Conservation (phyloP, 2,113 vertebrate genomes). For the Corythoichthys intestinalis region DNA sequence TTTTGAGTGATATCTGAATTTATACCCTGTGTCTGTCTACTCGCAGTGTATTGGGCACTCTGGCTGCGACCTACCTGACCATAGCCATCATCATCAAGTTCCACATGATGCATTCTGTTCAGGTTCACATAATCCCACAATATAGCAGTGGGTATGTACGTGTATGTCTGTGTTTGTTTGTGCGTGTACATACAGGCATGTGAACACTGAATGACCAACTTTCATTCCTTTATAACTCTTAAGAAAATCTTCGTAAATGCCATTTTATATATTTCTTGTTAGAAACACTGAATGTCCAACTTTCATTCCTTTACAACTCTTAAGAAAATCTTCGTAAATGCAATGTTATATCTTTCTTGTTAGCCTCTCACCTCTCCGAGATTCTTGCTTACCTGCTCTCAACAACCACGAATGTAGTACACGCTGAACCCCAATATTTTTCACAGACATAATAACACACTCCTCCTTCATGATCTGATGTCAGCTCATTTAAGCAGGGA, state of each 20-base stretch:
- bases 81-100: constrained; percentile 78
- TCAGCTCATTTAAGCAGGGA: neutral
- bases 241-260: no score
- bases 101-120: constrained; percentile 59
- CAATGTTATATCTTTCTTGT: no score
- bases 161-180: neutral
- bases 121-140: constrained; percentile 23
- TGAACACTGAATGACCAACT: no score
- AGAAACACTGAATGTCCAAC: no score
- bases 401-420: no score
- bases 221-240: no score
- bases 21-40: constrained; percentile 14
- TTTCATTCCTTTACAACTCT: no score
- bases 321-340: no score
- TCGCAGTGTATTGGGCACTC: constrained; percentile 78
- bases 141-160: constrained; percentile 67
- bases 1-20: constrained; percentile 11
- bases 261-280: no score
- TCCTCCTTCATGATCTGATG: neutral
- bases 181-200: neutral
- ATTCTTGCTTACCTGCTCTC: no score
- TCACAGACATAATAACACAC: neutral
- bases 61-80: constrained; percentile 83
- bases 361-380: no score
- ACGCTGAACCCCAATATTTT: no score